Percentiles rank a stretch among this genome's conserved stretches.
These are phyloP conservation scores for Yoshiicerus persimilis DNA, from an alignment of 1,140 invertebrate species.

Conservation along the genomic window DNA sequence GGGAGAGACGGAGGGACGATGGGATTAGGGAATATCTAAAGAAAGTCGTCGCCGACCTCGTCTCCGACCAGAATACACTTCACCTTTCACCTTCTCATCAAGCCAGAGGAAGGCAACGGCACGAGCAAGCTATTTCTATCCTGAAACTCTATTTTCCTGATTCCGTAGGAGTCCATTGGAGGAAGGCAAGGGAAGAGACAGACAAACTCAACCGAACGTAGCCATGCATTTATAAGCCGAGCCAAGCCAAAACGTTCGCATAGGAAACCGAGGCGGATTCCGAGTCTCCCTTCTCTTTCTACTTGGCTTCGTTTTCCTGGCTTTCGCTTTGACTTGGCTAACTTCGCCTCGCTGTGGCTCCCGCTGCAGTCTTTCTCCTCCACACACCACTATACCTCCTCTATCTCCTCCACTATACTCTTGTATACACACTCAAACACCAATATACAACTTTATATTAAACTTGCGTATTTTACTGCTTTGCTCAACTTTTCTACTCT, in stretches of 20 bases:
- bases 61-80: slow-evolving; percentile 4
- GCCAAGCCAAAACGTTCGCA: not conserved
- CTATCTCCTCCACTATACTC: not conserved
- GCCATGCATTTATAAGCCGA: not conserved
- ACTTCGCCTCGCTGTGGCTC: not conserved
- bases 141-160: slow-evolving; percentile 11
- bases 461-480: too few species aligned
- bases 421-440: not conserved
- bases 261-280: not conserved
- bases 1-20: not conserved
- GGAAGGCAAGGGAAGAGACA: not conserved
- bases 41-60: not conserved
- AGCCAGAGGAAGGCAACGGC: not conserved
- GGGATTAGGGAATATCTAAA: not conserved
- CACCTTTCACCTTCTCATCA: slow-evolving; percentile 29
- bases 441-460: too few species aligned
- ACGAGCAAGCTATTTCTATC: slow-evolving; percentile 1
- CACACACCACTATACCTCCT: too few species aligned
- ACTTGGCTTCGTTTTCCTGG: not conserved
- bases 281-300: not conserved
- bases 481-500: too few species aligned
- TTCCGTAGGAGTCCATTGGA: not conserved
- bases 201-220: not conserved
- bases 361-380: not conserved
- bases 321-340: not conserved